Base-by-base conservation (phyloP, 2,888 invertebrate genomes). In the Dicyrtomina minuta region DNA sequence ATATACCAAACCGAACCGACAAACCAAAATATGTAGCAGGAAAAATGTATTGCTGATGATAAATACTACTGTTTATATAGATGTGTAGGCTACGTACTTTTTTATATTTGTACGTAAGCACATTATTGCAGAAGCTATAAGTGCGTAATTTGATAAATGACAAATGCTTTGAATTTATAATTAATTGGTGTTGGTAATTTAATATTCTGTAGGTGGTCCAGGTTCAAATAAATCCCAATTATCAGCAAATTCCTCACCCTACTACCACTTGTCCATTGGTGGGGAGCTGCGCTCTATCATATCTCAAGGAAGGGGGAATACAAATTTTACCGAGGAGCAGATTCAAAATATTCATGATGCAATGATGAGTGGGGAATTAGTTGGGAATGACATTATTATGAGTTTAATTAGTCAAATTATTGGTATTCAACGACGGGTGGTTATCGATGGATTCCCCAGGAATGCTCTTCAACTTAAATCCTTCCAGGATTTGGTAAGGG, bases 401-500 rank as follows among this genome's bases (percentile, higher is more conserved):
- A 67, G 70, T 55, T 59, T 79, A 15, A 69, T 79, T 22, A 70
- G 66, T 24, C 24, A 84, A 1, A 88, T 90, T 33, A 85, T 91
- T 74, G 96, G 96, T 3, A 88, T 66, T 4, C 72, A 74, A 65
- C 70, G 70, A 17, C 62, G 71, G 1, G 61, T 96, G 70, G 87
- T 98, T 69, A 87, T 99, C 67, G 97, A 97, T 79, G 97, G 97
- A 0, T 98, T 92, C 81, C 98, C 98, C 0, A 85, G 97, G 68
- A 94, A 96, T 80, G 84, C 94, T 81, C 88, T 89, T 60, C 97
- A 98, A 84, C 90, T 93, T 77, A 86, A 88, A 65, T 87, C 89
- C 79, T 98, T 97, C 81, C 93, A 98, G 83, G 88, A 86, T 68
- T 92, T 93, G 88, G 96, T 96, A 62, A 61, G 41, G 26, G 10